These are phyloP conservation scores for Rhinoraja longicauda DNA, from an alignment of 2,797 vertebrate genomes.

Conservation along the genomic window DNA sequence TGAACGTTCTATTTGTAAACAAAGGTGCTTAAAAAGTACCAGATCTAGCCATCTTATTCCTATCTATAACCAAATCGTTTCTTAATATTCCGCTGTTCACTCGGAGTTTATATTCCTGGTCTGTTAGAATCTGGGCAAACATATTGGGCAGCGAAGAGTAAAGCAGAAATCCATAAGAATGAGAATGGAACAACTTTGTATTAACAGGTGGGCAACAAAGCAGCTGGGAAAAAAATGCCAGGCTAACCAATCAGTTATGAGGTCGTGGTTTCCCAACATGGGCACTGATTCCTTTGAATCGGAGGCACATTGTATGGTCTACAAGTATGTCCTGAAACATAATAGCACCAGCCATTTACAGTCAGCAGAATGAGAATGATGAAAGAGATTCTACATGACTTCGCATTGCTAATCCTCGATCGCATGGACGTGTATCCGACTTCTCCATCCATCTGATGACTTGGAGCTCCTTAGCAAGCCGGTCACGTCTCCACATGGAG, in stretches of 20 bases:
- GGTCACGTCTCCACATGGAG: conserved; percentile 55
- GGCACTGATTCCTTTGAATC: background rate
- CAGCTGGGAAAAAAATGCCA: background rate
- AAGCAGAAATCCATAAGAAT: background rate
- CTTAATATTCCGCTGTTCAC: too few species aligned
- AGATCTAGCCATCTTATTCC: background rate
- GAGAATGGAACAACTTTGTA: background rate
- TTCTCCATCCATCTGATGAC: background rate
- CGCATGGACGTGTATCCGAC: too few species aligned
- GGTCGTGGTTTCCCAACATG: background rate
- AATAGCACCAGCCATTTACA: background rate
- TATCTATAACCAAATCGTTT: background rate
- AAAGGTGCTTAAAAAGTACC: background rate
- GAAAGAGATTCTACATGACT: background rate
- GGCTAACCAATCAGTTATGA: background rate
- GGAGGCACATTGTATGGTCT: background rate
- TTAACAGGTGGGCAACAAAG: background rate
- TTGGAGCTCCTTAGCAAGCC: conserved; percentile 49
- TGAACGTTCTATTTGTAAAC: background rate
- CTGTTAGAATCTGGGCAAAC: background rate
- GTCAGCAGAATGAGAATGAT: background rate
- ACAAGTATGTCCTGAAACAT: background rate
- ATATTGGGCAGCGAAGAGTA: background rate
- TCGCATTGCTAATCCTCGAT: background rate
- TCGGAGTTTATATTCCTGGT: background rate